These are phyloP conservation scores for Monopterus albus DNA, from an alignment of 2,113 vertebrate species.

Conservation along the genomic window DNA sequence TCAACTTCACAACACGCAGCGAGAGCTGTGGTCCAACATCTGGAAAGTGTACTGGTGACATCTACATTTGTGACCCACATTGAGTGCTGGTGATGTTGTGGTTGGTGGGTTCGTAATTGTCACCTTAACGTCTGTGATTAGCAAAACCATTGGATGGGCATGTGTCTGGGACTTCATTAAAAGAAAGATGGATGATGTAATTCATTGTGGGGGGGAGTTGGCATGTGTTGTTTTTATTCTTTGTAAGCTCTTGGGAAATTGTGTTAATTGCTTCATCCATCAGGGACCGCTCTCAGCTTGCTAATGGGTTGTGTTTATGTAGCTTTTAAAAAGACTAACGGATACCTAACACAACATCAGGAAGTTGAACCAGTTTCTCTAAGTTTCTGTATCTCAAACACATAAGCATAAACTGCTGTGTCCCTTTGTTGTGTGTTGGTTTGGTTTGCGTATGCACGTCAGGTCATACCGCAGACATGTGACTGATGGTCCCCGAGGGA, in stretches of 20 bases:
- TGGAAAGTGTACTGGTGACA: neutral
- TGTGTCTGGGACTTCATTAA: too few relatives aligned
- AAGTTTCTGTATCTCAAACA: neutral
- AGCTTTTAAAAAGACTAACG: neutral
- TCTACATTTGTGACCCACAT: too few relatives aligned
- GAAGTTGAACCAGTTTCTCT: neutral
- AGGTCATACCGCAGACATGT: constrained; percentile 50
- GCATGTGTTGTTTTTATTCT: neutral
- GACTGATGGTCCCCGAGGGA: constrained; percentile 45
- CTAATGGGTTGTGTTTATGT: too few relatives aligned
- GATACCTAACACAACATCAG: neutral
- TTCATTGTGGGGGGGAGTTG: neutral
- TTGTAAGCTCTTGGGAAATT: constrained; percentile 20
- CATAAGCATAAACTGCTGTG: neutral
- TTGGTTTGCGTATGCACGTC: neutral
- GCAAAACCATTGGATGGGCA: neutral
- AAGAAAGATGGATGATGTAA: neutral
- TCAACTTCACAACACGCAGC: neutral
- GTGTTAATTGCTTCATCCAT: constrained; percentile 22
- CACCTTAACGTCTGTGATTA: too few relatives aligned
- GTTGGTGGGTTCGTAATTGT: too few relatives aligned
- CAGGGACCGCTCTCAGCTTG: neutral
- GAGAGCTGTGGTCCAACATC: neutral
- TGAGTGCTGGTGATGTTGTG: too few relatives aligned
- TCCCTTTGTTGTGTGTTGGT: neutral